phyloP scores from a whole-genome alignment of 2,797 vertebrate genomes.

The Fratercula arctica region DNA sequence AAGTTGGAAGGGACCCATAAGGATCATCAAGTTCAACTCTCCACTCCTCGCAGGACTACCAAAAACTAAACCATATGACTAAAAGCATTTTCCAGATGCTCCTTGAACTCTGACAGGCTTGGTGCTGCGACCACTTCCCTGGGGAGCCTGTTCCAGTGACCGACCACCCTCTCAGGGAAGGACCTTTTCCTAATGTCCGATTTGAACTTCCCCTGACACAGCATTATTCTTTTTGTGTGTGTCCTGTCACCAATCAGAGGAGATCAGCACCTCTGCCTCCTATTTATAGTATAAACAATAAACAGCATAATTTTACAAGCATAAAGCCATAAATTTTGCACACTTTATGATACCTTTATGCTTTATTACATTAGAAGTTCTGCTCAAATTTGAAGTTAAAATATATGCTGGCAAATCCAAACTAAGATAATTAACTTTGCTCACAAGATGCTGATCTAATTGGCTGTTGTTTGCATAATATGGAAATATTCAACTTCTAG shows the following conservation, averaged over 20 bases:
- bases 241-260: background rate
- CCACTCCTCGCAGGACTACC: background rate
- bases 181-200: background rate
- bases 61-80: background rate
- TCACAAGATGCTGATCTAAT: background rate
- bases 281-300: background rate
- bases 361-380: background rate
- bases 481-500: background rate
- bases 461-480: background rate
- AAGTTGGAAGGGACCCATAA: background rate
- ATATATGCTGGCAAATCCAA: background rate
- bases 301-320: background rate
- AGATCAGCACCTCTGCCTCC: background rate
- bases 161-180: background rate
- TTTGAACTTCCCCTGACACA: background rate
- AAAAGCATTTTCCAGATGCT: background rate
- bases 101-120: background rate
- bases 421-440: background rate
- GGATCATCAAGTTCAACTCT: background rate
- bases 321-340: background rate
- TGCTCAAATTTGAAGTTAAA: background rate
- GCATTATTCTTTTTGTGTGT: background rate
- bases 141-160: background rate
- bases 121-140: background rate
- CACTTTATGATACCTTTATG: background rate